Conservation (phyloP, 2,888 invertebrate genomes). For the Acrobasis repandana region DNA sequence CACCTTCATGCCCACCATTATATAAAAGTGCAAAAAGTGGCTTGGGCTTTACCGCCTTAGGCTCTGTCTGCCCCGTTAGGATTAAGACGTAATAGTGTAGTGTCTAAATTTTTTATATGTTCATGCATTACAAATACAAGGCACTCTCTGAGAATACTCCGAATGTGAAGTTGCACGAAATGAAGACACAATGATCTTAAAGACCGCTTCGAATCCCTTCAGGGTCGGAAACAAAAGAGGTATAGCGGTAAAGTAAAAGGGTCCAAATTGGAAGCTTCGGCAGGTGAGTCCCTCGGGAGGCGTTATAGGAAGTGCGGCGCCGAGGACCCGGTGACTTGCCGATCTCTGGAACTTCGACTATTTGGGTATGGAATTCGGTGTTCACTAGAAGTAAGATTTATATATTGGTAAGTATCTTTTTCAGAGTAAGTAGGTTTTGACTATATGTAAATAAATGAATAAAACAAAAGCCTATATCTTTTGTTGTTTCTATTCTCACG, state of each 20-base stretch:
- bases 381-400: slow-evolving; percentile 9
- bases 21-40: too few relatives aligned
- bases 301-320: slow-evolving; percentile 53
- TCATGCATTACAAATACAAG: background rate
- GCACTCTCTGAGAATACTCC: background rate
- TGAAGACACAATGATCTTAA: slow-evolving; percentile 16
- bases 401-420: too few relatives aligned
- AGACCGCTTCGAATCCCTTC: slow-evolving; percentile 9
- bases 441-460: too few relatives aligned
- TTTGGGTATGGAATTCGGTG: slow-evolving; percentile 22
- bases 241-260: slow-evolving; percentile 68
- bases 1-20: too few relatives aligned
- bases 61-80: too few relatives aligned
- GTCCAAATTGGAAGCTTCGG: slow-evolving; percentile 44
- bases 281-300: slow-evolving; percentile 69
- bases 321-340: slow-evolving; percentile 61
- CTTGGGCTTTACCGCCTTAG: too few relatives aligned
- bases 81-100: too few relatives aligned
- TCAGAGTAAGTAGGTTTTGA: too few relatives aligned
- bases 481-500: too few relatives aligned
- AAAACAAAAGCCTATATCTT: too few relatives aligned
- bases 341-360: slow-evolving; percentile 28
- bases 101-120: too few relatives aligned
- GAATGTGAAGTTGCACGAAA: background rate
- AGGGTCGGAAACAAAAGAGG: slow-evolving; percentile 49